phyloP scores from a whole-genome alignment of 2,797 vertebrate species.

The Cetoscarus ocellatus region DNA sequence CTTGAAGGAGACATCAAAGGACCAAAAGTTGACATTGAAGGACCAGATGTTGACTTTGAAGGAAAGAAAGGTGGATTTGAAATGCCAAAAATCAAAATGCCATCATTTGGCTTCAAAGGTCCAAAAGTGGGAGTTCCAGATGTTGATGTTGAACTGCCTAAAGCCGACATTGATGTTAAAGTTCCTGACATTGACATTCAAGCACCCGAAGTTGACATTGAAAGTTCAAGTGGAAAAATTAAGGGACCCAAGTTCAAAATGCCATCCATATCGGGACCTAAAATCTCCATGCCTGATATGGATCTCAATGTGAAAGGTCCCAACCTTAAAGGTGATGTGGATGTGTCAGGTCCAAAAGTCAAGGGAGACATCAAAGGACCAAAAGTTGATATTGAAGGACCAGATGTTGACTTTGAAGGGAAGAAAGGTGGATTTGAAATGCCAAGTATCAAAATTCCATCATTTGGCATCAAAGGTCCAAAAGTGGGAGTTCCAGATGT shows the following conservation, averaged over 20 bases:
- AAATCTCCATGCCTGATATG: neutral
- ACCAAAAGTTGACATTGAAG: constrained; percentile 36
- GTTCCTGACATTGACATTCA: constrained; percentile 12
- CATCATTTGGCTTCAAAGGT: neutral
- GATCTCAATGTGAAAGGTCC: constrained; percentile 3
- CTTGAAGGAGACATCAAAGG: constrained; percentile 43
- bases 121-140: constrained; percentile 19
- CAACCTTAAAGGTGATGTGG: neutral
- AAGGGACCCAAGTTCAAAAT: constrained; percentile 45
- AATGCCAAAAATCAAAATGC: neutral
- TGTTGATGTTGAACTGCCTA: neutral
- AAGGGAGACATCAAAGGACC: constrained; percentile 49
- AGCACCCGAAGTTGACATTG: constrained; percentile 15
- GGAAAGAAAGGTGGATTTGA: neutral
- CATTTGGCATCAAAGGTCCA: constrained; percentile 33
- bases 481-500: constrained; percentile 2
- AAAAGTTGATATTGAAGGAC: constrained; percentile 1
- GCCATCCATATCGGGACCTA: neutral
- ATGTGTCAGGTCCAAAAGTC: constrained; percentile 11
- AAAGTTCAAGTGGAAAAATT: constrained; percentile 12
- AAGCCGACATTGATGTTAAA: constrained; percentile 26
- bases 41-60: neutral
- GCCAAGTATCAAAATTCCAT: constrained; percentile 60
- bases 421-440: constrained; percentile 32
- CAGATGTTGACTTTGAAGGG: constrained; percentile 8